Base-by-base conservation (phyloP, 2,888 invertebrate species). In the Acanthococcus lagerstroemiae region DNA sequence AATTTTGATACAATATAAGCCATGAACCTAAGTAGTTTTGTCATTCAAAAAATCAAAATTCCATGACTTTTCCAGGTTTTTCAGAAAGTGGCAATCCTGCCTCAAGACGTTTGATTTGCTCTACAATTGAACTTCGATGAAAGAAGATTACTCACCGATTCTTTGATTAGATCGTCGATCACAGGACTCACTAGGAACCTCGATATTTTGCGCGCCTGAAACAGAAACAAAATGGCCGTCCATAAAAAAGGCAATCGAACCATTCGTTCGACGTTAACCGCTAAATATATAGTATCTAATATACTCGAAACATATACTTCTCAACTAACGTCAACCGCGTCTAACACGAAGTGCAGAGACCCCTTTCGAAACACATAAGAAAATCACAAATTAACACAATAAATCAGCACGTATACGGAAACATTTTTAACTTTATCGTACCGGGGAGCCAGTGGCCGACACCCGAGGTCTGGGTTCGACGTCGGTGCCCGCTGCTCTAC, bases 151-250 rank as follows among this genome's bases (percentile, higher is more conserved):
- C 68, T 70, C 68, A 72, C 72, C 52, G 45, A 61, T 56, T 68
- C 65, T 45, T 71, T 71, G n/a, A 69, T 70, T 30, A 70, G 70
- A 24, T 71, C 71, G 55, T 71, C 72, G 54, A 86, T 80, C 1
- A 89, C 88, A 22, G 89, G 88, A 75, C 88, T 89, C 71, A 90
- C 88, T 74, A 88, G 81, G 77, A 90, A 90, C 67, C 89, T 79
- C 27, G 89, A 89, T 72, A 89, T 86, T 75, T 89, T 89, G 67
- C 88, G 79, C 46, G 80, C 80, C 55, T 74, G 70, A 67, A 67
- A 68, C 57, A 25, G 17, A 66, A 46, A 37, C 25, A 46, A 26
- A 6, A 17, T 12, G 44, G n/a, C n/a, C 7, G 19, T 45, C 15
- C 15, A 19, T 45, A 5, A 5, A 4, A 45, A 45, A 45, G 4